Conservation (phyloP, 2,113 vertebrate genomes). For the Tetrao urogallus region DNA sequence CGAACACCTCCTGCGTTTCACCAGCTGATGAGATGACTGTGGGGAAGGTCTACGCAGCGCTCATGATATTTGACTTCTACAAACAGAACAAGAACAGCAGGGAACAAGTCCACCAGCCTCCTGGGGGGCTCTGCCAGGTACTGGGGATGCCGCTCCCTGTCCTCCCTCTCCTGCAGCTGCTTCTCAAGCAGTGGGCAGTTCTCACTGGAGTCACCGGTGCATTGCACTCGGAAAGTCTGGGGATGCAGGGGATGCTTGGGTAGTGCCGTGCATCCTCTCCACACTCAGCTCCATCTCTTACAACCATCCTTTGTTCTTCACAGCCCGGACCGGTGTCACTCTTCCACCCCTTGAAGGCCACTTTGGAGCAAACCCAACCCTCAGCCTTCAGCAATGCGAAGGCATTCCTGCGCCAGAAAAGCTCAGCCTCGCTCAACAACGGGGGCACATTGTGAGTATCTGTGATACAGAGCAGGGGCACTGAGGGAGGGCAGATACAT, state of each 20-base stretch:
- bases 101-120: conserved; percentile 84
- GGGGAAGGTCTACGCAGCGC: conserved; percentile 94
- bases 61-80: conserved; percentile 99
- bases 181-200: conserved; percentile 20
- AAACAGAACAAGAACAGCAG: conserved; percentile 91
- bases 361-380: conserved; percentile 83
- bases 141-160: neutral
- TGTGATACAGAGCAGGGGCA: fast-evolving
- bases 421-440: conserved; percentile 89
- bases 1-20: neutral
- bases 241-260: fast-evolving
- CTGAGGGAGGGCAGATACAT: fast-evolving
- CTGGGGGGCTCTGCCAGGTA: conserved; percentile 82
- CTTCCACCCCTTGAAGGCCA: conserved; percentile 82
- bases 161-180: neutral
- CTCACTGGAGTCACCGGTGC: fast-evolving
- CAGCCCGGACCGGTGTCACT: conserved; percentile 81
- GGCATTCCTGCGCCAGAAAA: conserved; percentile 84
- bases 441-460: conserved; percentile 88
- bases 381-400: conserved; percentile 76
- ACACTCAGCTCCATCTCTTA: neutral
- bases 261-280: fast-evolving
- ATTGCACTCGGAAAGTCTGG: neutral
- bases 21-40: conserved; percentile 94
- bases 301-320: neutral